Base-by-base conservation (phyloP, 2,797 vertebrate species). In the Valencia hispanica region DNA sequence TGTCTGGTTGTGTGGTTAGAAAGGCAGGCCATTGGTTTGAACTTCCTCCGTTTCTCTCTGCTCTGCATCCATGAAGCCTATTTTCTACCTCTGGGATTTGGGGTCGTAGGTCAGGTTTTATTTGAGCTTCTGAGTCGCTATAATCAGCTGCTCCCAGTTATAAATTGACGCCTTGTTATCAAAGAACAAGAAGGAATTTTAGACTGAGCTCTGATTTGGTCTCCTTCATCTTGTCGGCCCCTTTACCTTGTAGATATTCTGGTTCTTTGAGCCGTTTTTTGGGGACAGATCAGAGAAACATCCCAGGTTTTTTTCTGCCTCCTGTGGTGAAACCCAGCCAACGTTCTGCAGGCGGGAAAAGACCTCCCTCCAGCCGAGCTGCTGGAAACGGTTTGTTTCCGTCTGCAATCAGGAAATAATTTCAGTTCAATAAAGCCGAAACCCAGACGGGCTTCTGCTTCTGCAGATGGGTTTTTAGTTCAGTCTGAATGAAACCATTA, bases 401-500 rank as follows among this genome's bases (percentile, higher is more conserved):
- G 12, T 41, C 36, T 66, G 63, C 63, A 41, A n/a, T 66, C n/a
- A 66, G 63, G n/a, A 25, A 63, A 66, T 39, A 2, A 65, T 65
- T 66, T 66, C 9, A 66, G 63, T 14, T 66, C 41, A 66, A 41
- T 39, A 5, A 66, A 66, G 20, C 63, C 11, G 25, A 25, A 66
- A 66, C 22, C 48, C 63, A 39, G 63, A 15, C 61, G 32, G 32
- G n/a, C 34, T 63, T 59, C 30, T 59, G n/a, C 57, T 30, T 59
- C 57, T 18, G 57, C 61, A 36, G 61, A 36, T 22, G 61, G 14
- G 14, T 15, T 34, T 80, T 82, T 70, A 32, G 66, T 22, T 70
- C 7, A 34, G 30, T 68, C 18, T 47, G 48, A 73, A 51, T 61
- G 8, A 68, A 39, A 68, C 3, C 25, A 22, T 14, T 32, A 30